phyloP scores from a whole-genome alignment of 1,140 invertebrate genomes.

The Ridgeia piscesae region DNA sequence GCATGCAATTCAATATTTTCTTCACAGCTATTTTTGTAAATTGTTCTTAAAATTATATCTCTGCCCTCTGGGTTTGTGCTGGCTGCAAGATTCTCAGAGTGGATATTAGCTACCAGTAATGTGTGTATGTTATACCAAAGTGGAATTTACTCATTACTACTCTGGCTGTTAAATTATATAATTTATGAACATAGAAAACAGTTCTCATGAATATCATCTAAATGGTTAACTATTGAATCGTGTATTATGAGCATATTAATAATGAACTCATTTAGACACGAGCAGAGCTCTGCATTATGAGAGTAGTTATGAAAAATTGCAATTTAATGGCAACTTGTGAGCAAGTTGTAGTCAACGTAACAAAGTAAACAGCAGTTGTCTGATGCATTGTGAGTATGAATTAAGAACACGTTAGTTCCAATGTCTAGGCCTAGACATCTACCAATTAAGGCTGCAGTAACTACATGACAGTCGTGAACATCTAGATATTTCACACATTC shows the following conservation, averaged over 20 bases:
- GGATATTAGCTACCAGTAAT: neutral
- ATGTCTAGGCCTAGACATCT: too few species aligned
- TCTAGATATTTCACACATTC: too few species aligned
- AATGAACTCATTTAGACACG: neutral
- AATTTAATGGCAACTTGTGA: too few species aligned
- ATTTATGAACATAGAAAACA: neutral
- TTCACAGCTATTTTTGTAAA: neutral
- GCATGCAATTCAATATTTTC: neutral
- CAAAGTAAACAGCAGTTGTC: too few species aligned
- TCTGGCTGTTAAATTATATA: neutral
- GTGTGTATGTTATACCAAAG: neutral
- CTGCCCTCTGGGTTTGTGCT: neutral
- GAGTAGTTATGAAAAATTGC: too few species aligned
- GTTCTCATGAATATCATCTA: neutral
- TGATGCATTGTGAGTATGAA: too few species aligned
- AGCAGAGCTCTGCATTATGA: too few species aligned
- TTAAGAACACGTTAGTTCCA: too few species aligned
- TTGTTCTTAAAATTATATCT: neutral
- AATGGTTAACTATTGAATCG: neutral
- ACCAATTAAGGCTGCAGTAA: too few species aligned
- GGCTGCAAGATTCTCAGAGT: neutral
- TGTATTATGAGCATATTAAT: neutral
- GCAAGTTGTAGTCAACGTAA: too few species aligned
- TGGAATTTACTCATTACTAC: neutral
- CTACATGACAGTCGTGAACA: too few species aligned